Base-by-base conservation (phyloP, 2,797 vertebrate genomes). In the Sebastiscus albofasciatus region DNA sequence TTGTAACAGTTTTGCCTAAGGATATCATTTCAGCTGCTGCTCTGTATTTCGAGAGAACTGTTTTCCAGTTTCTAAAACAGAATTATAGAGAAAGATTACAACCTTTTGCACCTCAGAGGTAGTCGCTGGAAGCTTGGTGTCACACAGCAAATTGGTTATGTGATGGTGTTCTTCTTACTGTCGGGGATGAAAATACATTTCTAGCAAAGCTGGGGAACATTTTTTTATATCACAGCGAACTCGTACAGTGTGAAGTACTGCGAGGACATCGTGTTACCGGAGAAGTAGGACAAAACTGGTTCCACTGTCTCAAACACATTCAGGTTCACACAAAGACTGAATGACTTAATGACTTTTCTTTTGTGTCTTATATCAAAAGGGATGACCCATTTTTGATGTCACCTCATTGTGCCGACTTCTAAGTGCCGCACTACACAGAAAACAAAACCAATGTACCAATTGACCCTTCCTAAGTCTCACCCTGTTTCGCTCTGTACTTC, bases 161-260 rank as follows among this genome's bases (percentile, higher is more conserved):
- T 67, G 67, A 75, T 73, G 59, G 55, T 26, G 42, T 59, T 64
- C 24, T 26, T 39, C 70, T 66, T 42, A 60, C 26, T 60, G 46
- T 64, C 22, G 58, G 39, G 74, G 84, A 78, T 72, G 58, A 22
- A 75, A 61, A 81, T 73, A 26, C 39, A 62, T 77, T 87, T 88
- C 75, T 18, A 82, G 78, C 16, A 29, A 65, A 81, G 70, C 58
- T 4, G 4, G 46, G 67, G 26, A 78, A 69, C 11, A 42, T 27
- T 46, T 64, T 75, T 81, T 75, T 67, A 34, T 29, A 80, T 27
- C 26, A 31, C 1, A 31, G 66, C 52, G 59, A 72, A 67, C 26
- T 66, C 11, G 12, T 34, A 73, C 56, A 18, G 33, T 29, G 52
- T 33, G 13, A 24, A 66, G 54, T 3, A 8, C 64, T 39, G 72